Conservation (phyloP, 2,888 invertebrate genomes). For the Drosophila fungiperda region DNA sequence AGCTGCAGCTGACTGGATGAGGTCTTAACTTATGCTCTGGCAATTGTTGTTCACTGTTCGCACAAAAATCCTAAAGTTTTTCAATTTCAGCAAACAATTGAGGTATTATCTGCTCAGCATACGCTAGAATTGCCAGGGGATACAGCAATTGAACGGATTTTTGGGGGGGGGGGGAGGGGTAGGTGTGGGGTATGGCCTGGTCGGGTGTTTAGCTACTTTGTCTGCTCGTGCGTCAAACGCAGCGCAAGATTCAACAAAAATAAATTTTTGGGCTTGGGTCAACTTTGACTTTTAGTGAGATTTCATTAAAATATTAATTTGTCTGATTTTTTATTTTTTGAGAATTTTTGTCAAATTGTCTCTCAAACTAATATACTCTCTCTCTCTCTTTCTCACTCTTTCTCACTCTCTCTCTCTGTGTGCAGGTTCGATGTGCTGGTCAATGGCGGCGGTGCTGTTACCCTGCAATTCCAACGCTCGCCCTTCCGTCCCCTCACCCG, state of each 20-base stretch:
- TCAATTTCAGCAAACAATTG: conserved; percentile 82
- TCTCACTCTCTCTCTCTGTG: neutral
- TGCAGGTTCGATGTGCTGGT: conserved; percentile 98
- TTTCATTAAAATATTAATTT: conserved; percentile 80
- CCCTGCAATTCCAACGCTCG: conserved; percentile 97
- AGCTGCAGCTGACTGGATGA: conserved; percentile 22
- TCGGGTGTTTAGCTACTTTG: neutral
- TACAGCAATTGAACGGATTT: neutral
- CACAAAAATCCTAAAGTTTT: conserved; percentile 72
- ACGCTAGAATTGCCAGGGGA: conserved; percentile 14
- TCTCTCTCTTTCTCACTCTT: neutral
- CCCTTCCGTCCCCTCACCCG: conserved; percentile 95
- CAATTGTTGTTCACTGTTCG: conserved; percentile 38
- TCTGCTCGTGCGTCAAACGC: conserved; percentile 47
- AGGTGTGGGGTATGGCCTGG: neutral
- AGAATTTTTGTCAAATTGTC: neutral
- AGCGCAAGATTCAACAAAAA: neutral
- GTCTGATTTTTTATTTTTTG: conserved; percentile 62
- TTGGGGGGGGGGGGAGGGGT: no score
- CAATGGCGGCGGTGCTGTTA: conserved; percentile 99
- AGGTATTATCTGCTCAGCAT: conserved; percentile 73
- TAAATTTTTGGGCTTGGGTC: neutral
- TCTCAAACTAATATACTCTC: neutral
- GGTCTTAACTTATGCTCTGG: conserved; percentile 68
- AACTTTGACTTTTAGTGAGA: conserved; percentile 24